Percentiles rank a stretch among this genome's conserved stretches.
Evolutionary conservation across 2,888 invertebrate genomes (phyloP).

Genomic region (Euzetes globulus): DNA sequence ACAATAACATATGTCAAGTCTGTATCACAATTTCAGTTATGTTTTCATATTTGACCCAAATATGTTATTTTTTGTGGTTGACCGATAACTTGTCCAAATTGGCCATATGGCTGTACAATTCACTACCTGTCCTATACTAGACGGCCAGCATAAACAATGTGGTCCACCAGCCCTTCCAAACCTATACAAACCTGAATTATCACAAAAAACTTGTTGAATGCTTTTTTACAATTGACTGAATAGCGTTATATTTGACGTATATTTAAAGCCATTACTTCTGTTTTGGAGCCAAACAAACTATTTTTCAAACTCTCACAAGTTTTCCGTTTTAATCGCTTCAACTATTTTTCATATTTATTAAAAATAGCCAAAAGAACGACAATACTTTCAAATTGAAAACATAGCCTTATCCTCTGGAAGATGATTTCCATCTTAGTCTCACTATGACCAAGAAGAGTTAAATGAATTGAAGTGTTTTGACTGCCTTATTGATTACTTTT

Average conservation of each 20-base stretch:
- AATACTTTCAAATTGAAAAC: too few relatives aligned
- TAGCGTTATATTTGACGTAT: background rate
- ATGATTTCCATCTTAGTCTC: too few relatives aligned
- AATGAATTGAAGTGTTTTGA: too few relatives aligned
- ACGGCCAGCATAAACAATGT: background rate
- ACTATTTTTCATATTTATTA: too few relatives aligned
- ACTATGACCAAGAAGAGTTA: too few relatives aligned
- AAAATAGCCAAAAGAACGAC: too few relatives aligned
- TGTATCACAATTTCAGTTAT: conserved; percentile 21
- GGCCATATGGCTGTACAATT: conserved; percentile 10
- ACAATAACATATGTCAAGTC: conserved; percentile 27
- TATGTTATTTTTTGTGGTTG: conserved; percentile 28
- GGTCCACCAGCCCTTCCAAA: conserved; percentile 1
- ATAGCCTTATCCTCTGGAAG: too few relatives aligned
- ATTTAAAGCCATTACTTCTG: background rate
- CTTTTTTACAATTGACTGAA: background rate
- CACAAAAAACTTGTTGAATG: conserved; percentile 4
- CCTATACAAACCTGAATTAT: conserved; percentile 8
- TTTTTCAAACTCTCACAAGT: too few relatives aligned
- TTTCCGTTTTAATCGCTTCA: too few relatives aligned
- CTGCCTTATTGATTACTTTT: too few relatives aligned
- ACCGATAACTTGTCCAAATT: conserved; percentile 24
- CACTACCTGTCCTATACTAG: background rate
- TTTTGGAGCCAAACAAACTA: background rate
- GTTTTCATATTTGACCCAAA: conserved; percentile 29